Evolutionary conservation across 2,888 invertebrate species (phyloP).

Genomic region (Drosophila testacea): DNA sequence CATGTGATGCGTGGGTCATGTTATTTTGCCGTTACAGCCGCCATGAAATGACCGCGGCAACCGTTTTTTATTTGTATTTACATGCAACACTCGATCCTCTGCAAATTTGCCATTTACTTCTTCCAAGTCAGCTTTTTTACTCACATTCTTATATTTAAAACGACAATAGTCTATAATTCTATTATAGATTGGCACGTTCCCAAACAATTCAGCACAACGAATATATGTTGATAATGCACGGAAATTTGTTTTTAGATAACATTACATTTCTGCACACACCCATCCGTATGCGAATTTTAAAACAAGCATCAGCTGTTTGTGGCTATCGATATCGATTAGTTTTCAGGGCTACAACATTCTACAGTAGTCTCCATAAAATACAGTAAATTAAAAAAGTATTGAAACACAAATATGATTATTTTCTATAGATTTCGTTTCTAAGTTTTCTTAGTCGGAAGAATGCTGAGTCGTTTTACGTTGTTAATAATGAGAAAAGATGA

Average conservation of each 20-base stretch:
- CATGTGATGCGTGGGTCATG: slow-evolving; percentile 28
- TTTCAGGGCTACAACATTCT: no score
- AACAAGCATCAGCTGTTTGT: slow-evolving; percentile 32
- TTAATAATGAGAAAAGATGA: no score
- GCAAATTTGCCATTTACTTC: slow-evolving; percentile 3
- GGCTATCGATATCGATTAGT: slow-evolving; percentile 17
- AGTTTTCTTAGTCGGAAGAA: no score
- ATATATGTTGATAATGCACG: background rate
- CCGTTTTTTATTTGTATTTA: background rate
- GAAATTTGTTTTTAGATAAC: slow-evolving; percentile 28
- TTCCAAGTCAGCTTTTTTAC: background rate
- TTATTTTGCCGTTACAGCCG: slow-evolving; percentile 5
- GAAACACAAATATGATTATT: no score
- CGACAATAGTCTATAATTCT: background rate
- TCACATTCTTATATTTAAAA: background rate
- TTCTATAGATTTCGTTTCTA: no score
- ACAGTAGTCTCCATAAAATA: no score
- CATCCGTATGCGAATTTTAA: background rate
- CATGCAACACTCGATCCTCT: slow-evolving; percentile 8
- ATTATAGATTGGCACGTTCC: slow-evolving; percentile 1
- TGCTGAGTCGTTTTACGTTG: no score
- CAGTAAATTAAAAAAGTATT: no score
- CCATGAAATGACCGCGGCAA: background rate
- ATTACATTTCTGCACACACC: slow-evolving; percentile 1
- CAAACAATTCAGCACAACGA: background rate